Base-by-base conservation (phyloP, 2,888 invertebrate species). In the Biston stratarius region DNA sequence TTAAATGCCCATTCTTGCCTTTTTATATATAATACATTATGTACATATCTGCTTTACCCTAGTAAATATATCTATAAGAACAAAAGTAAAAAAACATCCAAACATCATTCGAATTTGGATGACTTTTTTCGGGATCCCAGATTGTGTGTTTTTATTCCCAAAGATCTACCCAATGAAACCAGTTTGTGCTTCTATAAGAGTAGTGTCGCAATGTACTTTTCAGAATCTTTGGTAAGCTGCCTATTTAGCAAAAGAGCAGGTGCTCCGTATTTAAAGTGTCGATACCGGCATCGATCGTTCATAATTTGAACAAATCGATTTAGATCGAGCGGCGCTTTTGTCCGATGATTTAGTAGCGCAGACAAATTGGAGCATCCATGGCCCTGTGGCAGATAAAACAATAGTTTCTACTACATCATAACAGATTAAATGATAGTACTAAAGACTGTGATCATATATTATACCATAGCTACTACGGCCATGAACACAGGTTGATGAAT, bases 221-320 rank as follows among this genome's bases (percentile, higher is more conserved):
- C 9, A 10, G 47, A 15, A 47, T 47, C 9, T 47, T 8, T 15
- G 15, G 15, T 6, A 0, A 53, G 14, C 38, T 38, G 15, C 38
- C 14, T 67, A 71, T 70, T 76, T 75, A 74, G 82, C 80, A 66
- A 83, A 83, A 77, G 78, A 69, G 81, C 84, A 82, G 82, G 81
- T 84, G 85, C 77, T 79, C 78, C 79, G 87, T 88, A 85, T 89
- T 88, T 86, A 88, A 85, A 88, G 82, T 63, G 56, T 63, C 67
- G 67, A 86, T 83, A 74, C 71, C 72, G 71, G 77, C 76, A 75
- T 75, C 77, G 76, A 78, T 75, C 79, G 77, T 77, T 86, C 82
- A 85, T 92, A 92, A 93, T 92, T 93, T 89, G 88, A 84, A 91
- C 90, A 91, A 89, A 92, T 92, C 92, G 93, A 90, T 92, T 92